Evolutionary conservation across 1,140 invertebrate species (phyloP).

Genomic region (Sminthurinus signatus): DNA sequence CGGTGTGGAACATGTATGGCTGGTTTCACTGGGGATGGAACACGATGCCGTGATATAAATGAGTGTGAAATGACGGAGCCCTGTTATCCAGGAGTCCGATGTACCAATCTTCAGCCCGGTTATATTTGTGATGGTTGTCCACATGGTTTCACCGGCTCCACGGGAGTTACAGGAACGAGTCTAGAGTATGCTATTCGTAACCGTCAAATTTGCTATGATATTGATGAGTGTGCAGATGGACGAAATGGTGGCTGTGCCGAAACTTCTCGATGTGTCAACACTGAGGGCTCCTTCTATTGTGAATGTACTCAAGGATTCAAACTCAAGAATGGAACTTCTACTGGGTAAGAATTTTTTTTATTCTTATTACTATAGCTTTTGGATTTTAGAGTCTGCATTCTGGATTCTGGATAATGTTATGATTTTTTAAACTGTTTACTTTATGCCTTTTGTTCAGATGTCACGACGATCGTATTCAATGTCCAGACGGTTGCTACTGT

Average conservation of each 20-base stretch:
- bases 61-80: conserved; percentile 80
- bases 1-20: conserved; percentile 67
- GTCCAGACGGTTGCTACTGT: conserved; percentile 10
- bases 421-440: too few relatives aligned
- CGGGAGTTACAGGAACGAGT: conserved; percentile 59
- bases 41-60: conserved; percentile 67
- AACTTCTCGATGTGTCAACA: conserved; percentile 72
- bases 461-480: conserved; percentile 5
- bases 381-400: too few relatives aligned
- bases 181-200: conserved; percentile 57
- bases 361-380: too few relatives aligned
- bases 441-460: too few relatives aligned
- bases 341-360: too few relatives aligned
- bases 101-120: conserved; percentile 74
- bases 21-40: conserved; percentile 76
- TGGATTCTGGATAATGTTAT: too few relatives aligned
- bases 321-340: not conserved
- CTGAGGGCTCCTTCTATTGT: conserved; percentile 63
- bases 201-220: conserved; percentile 73
- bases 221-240: conserved; percentile 76
- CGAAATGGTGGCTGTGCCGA: conserved; percentile 68
- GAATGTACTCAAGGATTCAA: conserved; percentile 51
- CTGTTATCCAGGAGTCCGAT: conserved; percentile 71
- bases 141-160: conserved; percentile 65
- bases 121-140: conserved; percentile 61